phyloP scores from a whole-genome alignment of 23 tunicate genomes.

The Oikopleura dioica region DNA sequence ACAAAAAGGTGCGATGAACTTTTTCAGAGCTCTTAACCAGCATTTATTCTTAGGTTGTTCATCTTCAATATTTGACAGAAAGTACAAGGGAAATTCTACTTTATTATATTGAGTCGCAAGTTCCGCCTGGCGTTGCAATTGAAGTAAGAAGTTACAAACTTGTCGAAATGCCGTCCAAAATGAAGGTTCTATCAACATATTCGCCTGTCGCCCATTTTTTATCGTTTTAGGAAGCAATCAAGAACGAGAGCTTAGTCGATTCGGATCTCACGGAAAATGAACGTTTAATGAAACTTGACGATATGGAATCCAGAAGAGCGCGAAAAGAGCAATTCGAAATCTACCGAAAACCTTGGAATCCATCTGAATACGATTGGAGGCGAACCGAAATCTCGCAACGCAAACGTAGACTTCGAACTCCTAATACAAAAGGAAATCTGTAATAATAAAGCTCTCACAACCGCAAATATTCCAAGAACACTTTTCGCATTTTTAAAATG shows the following conservation, averaged over 20 bases:
- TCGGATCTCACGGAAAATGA: not conserved
- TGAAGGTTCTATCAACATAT: not conserved
- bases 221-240: not conserved
- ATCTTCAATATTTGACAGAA: not conserved
- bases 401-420: too few species aligned
- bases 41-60: too few species aligned
- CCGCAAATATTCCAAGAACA: too few species aligned
- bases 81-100: constrained; percentile 4
- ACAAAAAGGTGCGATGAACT: not conserved
- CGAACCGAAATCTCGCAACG: not conserved
- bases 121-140: constrained; percentile 4
- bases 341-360: not conserved
- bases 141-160: constrained; percentile 9
- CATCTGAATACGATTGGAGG: not conserved
- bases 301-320: not conserved
- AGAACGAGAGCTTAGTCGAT: not conserved
- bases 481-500: too few species aligned
- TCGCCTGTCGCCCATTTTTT: not conserved
- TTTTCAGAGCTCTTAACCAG: too few species aligned
- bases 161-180: not conserved
- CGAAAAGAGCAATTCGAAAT: not conserved
- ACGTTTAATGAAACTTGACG: not conserved
- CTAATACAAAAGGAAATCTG: too few species aligned
- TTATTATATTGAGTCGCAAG: not conserved
- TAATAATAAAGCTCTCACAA: too few species aligned